Percentiles rank a stretch among this genome's conserved stretches.
Conservation (phyloP, 2,888 invertebrate species). For the Acanthococcus lagerstroemiae region DNA sequence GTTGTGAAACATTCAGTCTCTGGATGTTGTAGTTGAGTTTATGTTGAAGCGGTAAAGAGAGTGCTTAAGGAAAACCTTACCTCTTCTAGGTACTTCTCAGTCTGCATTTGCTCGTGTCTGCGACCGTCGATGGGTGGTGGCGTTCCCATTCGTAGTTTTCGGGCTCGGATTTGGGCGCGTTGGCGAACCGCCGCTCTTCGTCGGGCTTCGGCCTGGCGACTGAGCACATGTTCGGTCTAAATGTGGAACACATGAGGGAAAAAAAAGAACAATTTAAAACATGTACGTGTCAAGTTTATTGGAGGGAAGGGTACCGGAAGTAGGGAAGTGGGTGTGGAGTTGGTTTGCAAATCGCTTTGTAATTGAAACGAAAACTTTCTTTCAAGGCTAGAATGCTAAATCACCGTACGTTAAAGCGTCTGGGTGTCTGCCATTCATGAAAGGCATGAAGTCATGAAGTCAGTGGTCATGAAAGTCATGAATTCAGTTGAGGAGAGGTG, state of each 20-base stretch:
- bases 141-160: slow-evolving; percentile 51
- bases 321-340: too few species aligned
- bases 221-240: slow-evolving; percentile 31
- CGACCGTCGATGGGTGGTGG: slow-evolving; percentile 74
- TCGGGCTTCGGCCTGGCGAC: slow-evolving; percentile 53
- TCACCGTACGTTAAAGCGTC: too few species aligned
- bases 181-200: slow-evolving; percentile 65
- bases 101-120: slow-evolving; percentile 78
- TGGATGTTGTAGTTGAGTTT: neutral
- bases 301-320: too few species aligned
- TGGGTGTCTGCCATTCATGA: too few species aligned
- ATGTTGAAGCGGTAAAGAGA: too few species aligned
- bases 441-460: too few species aligned
- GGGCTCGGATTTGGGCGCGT: slow-evolving; percentile 47
- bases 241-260: neutral
- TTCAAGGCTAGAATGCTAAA: too few species aligned
- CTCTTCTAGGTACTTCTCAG: slow-evolving; percentile 81
- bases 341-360: too few species aligned
- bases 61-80: too few species aligned
- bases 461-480: too few species aligned
- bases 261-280: neutral
- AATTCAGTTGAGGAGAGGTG: too few species aligned
- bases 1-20: neutral
- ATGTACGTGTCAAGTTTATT: neutral
- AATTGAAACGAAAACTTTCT: too few species aligned